Evolutionary conservation across 2,797 vertebrate genomes (phyloP).

Genomic region (Threskiornis aethiopicus): DNA sequence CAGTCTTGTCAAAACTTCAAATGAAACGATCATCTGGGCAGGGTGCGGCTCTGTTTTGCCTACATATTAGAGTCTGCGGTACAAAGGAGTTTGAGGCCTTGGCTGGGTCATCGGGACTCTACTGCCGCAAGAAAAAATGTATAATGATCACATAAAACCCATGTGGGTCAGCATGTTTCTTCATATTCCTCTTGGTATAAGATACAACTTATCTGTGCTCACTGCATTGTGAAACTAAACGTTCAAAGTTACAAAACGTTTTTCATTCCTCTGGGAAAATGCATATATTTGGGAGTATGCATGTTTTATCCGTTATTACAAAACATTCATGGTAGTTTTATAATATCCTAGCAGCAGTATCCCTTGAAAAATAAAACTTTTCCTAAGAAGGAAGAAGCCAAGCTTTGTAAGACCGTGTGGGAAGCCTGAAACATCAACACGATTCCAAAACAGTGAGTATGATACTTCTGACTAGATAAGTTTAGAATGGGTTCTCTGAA

Average conservation of each 20-base stretch:
- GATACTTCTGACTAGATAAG: not conserved
- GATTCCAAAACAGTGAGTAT: constrained; percentile 24
- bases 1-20: not conserved
- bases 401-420: not conserved
- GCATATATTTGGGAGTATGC: not conserved
- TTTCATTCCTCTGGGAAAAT: not conserved
- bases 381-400: constrained; percentile 56
- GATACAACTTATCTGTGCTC: not conserved
- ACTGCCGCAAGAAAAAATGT: not conserved
- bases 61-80: fast-evolving
- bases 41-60: not conserved
- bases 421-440: constrained; percentile 50
- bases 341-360: not conserved
- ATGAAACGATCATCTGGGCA: not conserved
- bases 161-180: not conserved
- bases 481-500: constrained; percentile 25
- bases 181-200: not conserved
- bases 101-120: not conserved
- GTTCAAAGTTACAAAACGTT: not conserved
- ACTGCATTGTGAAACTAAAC: not conserved
- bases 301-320: not conserved
- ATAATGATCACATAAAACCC: not conserved
- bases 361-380: constrained; percentile 45
- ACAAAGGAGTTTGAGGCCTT: not conserved
- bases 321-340: constrained; percentile 2